Evolutionary conservation across 1,140 invertebrate genomes (phyloP), one percentile per base, ranked within the genome.

Genomic region (honey bee (Apis mellifera)): DNA sequence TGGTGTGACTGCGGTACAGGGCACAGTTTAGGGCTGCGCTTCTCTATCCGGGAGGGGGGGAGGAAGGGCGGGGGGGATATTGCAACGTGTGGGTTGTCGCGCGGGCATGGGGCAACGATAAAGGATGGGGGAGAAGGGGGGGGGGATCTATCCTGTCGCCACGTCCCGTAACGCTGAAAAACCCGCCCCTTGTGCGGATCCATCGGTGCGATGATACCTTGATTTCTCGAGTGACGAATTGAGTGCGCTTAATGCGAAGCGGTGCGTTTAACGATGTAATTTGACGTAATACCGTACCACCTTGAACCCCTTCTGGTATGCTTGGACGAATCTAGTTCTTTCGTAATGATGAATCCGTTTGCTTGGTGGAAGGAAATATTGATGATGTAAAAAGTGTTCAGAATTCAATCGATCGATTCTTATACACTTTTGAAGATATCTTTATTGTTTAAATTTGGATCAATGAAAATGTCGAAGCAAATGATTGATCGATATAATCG

Each of bases 191-290:
- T 92, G 91, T 93, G 90, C 83, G 86, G 89, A 91, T 91, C 91
- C 93, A 92, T 90, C 93, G 92, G 92, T 93, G 93, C 91, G 93
- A 94, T 93, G 93, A 94, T 94, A 94, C 93, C 94, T 92, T 94
- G 91, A 94, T 94, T 93, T 92, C 90, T 93, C 92, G 90, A 93
- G 92, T 92, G 93, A 93, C 92, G 91, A 92, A 92, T 93, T 91
- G 91, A 91, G 89, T 89, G 89, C 90, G 89, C 92, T 78, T 82
- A 77, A 82, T 69, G 78, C 73, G 73, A 26, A 55, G 13, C 79
- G 73, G 64, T 42, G 48, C 72, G 64, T 82, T 76, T 82, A 82
- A 82, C 72, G 79, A 82, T 55, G 64, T 68, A 76, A 82, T 82
- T 82, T 90, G 85, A 78, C 76, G 69, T 81, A 87, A 70, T 81